Evolutionary conservation across 1,140 invertebrate genomes (phyloP), one percentile per base, ranked within the genome.

Genomic region (Phymastichus coffea): DNA sequence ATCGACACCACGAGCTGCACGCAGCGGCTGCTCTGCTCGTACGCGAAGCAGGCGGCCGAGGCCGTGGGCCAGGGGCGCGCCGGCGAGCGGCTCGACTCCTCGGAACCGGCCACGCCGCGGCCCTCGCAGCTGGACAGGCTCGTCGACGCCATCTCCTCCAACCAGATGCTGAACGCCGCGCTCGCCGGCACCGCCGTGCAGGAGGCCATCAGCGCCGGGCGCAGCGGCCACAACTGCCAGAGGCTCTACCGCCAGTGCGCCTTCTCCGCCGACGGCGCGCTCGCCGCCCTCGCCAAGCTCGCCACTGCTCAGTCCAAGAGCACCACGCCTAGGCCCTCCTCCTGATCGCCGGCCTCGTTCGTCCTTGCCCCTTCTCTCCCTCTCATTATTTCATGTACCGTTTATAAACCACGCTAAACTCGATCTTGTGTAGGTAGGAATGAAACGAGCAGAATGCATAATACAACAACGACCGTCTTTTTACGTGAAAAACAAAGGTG

Each of bases 1-100:
- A 87, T 93, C 22, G 90, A 93, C 68, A 89, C 89, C 0, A 85
- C 86, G 1, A 86, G 85, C 8, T 93, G 91, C 67, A 85, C 89
- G 81, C 89, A 92, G 74, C 83, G 90, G 38, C 82, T 89, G 4
- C 83, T 90, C 12, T 93, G 91, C 63, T 86, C 86, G 1, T 90
- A 90, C 67, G 83, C 91, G 2, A 85, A 88, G 58, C 82, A 86
- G 19, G 86, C 88, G 0, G 83, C 71, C 0, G 57, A 70, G 25
- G 64, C 71, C 0, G 46, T 75, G 14, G 64, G 51, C 0, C 10
- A 20, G 7, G 62, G 14, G 9, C 61, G 65, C 17, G 67, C 64
- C 0, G 66, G 69, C n/a, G 86, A 85, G 52, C 80, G 85, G 64
- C 73, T 83, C 41, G 75, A 81, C 9, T 86, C 85, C 0, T n/a